Evolutionary conservation across 2,888 invertebrate species (phyloP).

Genomic region (Rapana venosa): DNA sequence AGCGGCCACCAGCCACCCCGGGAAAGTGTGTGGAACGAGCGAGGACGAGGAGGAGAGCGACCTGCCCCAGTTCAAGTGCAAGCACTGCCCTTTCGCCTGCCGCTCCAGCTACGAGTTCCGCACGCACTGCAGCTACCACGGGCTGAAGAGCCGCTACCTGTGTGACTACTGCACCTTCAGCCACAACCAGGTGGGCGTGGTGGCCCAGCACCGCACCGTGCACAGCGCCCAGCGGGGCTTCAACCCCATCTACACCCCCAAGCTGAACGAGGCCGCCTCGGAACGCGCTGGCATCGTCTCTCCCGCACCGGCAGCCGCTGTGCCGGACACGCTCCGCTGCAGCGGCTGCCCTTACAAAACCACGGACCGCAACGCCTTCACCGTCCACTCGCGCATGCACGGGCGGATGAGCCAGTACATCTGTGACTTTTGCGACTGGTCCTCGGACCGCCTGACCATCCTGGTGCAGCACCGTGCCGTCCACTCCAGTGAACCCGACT

Average conservation of each 20-base stretch:
- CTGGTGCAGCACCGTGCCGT: conserved; percentile 71
- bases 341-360: conserved; percentile 67
- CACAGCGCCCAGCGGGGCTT: conserved; percentile 62
- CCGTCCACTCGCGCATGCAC: conserved; percentile 70
- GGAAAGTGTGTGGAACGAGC: neutral
- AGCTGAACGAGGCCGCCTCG: conserved; percentile 48
- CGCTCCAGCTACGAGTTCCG: conserved; percentile 61
- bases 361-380: conserved; percentile 64
- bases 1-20: conserved; percentile 30
- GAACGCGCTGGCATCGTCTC: neutral
- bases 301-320: neutral
- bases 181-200: conserved; percentile 60
- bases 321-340: conserved; percentile 57
- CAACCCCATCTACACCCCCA: conserved; percentile 52
- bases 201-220: conserved; percentile 63
- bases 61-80: conserved; percentile 54
- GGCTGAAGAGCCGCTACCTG: conserved; percentile 60
- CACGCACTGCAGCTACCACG: conserved; percentile 65
- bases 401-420: conserved; percentile 65
- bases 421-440: conserved; percentile 75
- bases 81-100: conserved; percentile 64
- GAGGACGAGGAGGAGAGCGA: conserved; percentile 36
- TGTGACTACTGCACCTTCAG: conserved; percentile 72
- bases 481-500: conserved; percentile 62
- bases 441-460: conserved; percentile 67